These are phyloP conservation scores for Thermophis baileyi DNA, from an alignment of 2,113 vertebrate species.

Conservation along the genomic window DNA sequence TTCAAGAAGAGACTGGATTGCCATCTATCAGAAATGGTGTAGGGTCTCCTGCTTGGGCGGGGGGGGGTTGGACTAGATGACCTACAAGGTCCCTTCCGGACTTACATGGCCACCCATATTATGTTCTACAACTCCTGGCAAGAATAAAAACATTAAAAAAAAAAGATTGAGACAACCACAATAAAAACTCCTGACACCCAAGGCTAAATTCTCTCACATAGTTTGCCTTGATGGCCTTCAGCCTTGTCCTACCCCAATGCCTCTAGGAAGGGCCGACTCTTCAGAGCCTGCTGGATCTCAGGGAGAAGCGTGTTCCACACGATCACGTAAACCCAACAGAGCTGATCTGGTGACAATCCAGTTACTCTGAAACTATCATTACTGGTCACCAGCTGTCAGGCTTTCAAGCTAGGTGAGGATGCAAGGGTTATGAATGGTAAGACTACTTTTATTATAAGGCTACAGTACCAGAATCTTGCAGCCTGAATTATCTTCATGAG, in stretches of 20 bases:
- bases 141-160: neutral
- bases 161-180: neutral
- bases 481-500: neutral
- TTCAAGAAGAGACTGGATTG: too few relatives aligned
- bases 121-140: neutral
- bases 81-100: too few relatives aligned
- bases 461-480: neutral
- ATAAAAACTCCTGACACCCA: neutral
- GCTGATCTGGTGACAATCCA: neutral
- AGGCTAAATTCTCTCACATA: neutral
- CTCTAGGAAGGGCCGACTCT: neutral
- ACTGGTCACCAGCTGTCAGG: neutral
- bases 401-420: neutral
- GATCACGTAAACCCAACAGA: neutral
- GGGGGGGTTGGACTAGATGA: too few relatives aligned
- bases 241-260: neutral
- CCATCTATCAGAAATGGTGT: too few relatives aligned
- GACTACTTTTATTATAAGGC: neutral
- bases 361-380: neutral
- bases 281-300: neutral
- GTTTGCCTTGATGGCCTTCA: neutral
- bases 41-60: too few relatives aligned
- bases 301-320: neutral
- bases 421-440: neutral
- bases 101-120: neutral